Conservation (phyloP, 2,113 vertebrate genomes). For the Passer domesticus region DNA sequence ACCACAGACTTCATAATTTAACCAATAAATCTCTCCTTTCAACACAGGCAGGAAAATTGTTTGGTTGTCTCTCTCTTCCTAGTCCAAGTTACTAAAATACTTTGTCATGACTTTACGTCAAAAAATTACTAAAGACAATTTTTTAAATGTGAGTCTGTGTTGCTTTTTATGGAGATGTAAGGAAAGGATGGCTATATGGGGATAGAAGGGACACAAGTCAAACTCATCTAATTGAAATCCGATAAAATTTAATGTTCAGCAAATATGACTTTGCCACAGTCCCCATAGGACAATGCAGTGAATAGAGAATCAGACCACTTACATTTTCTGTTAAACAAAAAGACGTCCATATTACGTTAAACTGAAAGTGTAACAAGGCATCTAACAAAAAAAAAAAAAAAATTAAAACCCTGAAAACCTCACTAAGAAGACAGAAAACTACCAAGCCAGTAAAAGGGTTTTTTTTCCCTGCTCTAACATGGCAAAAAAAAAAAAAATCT, state of each 20-base stretch:
- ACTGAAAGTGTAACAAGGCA: not conserved
- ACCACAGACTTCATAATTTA: not conserved
- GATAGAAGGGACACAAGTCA: not conserved
- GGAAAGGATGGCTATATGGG: not conserved
- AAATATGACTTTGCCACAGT: not conserved
- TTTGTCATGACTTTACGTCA: not conserved
- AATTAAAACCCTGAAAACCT: not conserved
- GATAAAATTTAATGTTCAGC: not conserved
- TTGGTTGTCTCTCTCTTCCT: not conserved
- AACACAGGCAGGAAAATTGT: not conserved
- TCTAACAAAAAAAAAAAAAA: not conserved
- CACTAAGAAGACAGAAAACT: not conserved
- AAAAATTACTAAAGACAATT: not conserved
- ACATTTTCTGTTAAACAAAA: not conserved
- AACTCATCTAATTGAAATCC: not conserved
- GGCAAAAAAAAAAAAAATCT: not conserved
- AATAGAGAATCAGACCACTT: not conserved
- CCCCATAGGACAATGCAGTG: not conserved
- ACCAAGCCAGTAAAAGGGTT: not conserved
- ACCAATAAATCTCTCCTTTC: not conserved
- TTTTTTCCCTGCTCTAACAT: not conserved
- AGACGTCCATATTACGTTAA: not conserved
- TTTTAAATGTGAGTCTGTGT: not conserved
- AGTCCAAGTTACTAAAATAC: not conserved
- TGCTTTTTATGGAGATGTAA: not conserved